Evolutionary conservation across 2,797 vertebrate genomes (phyloP).

Genomic region (Anableps anableps): DNA sequence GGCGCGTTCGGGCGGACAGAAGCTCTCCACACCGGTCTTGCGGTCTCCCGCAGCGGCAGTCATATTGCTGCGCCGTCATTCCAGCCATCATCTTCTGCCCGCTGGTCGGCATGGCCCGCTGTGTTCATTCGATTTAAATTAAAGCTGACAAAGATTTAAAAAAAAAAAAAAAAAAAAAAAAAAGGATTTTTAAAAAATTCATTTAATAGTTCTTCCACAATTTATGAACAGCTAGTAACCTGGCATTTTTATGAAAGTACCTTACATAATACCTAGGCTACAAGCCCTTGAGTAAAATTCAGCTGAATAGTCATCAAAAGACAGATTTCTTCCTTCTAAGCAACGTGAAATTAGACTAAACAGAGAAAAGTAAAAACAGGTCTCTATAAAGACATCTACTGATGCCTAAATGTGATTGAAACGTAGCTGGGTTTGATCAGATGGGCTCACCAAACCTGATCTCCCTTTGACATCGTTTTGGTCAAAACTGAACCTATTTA

Average conservation of each 20-base stretch:
- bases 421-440: background rate
- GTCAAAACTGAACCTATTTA: background rate
- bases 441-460: background rate
- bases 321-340: no score
- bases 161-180: background rate
- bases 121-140: background rate
- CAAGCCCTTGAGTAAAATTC: background rate
- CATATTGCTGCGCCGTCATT: constrained; percentile 22
- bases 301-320: background rate
- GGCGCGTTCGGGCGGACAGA: constrained; percentile 26
- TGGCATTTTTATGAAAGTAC: background rate
- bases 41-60: constrained; percentile 58
- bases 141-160: background rate
- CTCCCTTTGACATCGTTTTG: background rate
- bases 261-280: background rate
- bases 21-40: constrained; percentile 41
- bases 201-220: background rate
- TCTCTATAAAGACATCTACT: background rate
- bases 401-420: background rate
- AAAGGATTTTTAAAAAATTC: no score
- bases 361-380: background rate
- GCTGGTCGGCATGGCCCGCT: background rate
- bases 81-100: constrained; percentile 18
- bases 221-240: no score
- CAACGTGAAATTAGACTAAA: background rate